Evolutionary conservation across 2,113 vertebrate species (phyloP).

Genomic region (Bubo scandiacus): DNA sequence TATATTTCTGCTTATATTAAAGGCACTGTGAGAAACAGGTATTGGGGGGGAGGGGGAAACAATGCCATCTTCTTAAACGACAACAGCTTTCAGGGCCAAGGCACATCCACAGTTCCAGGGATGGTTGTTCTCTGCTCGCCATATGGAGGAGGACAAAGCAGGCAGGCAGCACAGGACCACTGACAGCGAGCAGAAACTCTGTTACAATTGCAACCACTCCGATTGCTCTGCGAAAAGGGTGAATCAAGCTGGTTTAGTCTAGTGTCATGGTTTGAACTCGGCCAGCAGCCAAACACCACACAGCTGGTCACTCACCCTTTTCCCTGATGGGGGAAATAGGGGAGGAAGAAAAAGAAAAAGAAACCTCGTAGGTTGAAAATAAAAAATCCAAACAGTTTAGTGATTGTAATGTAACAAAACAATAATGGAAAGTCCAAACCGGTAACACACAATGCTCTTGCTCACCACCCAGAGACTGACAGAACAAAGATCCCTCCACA

Average conservation of each 20-base stretch:
- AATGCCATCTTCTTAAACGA: not conserved
- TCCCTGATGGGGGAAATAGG: too few relatives aligned
- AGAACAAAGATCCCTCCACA: too few relatives aligned
- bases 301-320: too few relatives aligned
- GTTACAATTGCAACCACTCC: not conserved
- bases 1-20: not conserved
- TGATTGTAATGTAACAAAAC: too few relatives aligned
- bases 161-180: not conserved
- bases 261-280: too few relatives aligned
- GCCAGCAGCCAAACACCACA: too few relatives aligned
- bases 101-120: not conserved
- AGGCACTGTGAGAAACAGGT: not conserved
- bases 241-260: not conserved
- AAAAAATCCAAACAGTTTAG: too few relatives aligned
- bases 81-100: not conserved
- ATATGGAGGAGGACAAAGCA: not conserved
- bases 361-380: too few relatives aligned
- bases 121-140: not conserved
- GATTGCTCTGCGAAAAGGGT: not conserved
- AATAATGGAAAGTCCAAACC: too few relatives aligned
- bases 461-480: too few relatives aligned
- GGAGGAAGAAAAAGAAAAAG: too few relatives aligned
- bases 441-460: too few relatives aligned
- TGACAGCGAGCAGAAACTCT: not conserved
- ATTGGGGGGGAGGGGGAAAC: accelerated